Percentiles rank a stretch among this genome's conserved stretches.
Evolutionary conservation across 2,113 vertebrate genomes (phyloP).

Genomic region (Otocyon megalotis): DNA sequence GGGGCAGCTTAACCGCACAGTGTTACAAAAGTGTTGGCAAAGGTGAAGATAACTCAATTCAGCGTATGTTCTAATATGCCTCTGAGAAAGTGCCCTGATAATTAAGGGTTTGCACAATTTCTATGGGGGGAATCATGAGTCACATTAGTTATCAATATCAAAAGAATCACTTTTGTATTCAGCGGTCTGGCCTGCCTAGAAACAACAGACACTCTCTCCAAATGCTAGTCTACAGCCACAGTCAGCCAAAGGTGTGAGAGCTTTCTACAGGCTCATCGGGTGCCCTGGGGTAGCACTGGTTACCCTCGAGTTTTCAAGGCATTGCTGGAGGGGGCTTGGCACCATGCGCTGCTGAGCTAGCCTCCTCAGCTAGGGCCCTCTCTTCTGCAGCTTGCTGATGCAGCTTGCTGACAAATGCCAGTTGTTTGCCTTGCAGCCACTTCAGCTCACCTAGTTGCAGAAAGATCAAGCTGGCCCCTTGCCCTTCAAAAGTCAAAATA

Average conservation of each 20-base stretch:
- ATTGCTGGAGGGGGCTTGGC: background rate
- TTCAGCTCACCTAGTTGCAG: background rate
- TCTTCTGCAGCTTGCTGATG: slow-evolving; percentile 24
- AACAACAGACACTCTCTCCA: slow-evolving; percentile 70
- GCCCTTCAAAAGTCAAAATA: background rate
- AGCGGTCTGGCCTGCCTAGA: slow-evolving; percentile 44
- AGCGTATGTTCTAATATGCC: slow-evolving; percentile 82
- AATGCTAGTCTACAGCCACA: slow-evolving; percentile 25
- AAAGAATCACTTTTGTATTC: slow-evolving; percentile 80
- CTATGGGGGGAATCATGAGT: slow-evolving; percentile 47
- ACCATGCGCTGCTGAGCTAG: background rate
- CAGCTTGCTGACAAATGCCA: slow-evolving; percentile 51
- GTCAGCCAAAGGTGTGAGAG: slow-evolving; percentile 52
- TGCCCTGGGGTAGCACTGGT: slow-evolving; percentile 55
- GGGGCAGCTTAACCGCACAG: slow-evolving; percentile 56
- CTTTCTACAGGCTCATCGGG: slow-evolving; percentile 72
- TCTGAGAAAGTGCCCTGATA: slow-evolving; percentile 76
- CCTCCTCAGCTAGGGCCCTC: background rate
- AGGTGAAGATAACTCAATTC: slow-evolving; percentile 75
- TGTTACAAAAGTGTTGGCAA: slow-evolving; percentile 58
- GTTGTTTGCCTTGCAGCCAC: background rate
- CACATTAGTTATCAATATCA: slow-evolving; percentile 83
- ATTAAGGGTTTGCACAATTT: slow-evolving; percentile 81
- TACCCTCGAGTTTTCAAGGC: slow-evolving; percentile 62
- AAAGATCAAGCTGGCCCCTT: background rate